These are phyloP conservation scores for Polietes domitor DNA, from an alignment of 2,888 invertebrate genomes.

Conservation along the genomic window DNA sequence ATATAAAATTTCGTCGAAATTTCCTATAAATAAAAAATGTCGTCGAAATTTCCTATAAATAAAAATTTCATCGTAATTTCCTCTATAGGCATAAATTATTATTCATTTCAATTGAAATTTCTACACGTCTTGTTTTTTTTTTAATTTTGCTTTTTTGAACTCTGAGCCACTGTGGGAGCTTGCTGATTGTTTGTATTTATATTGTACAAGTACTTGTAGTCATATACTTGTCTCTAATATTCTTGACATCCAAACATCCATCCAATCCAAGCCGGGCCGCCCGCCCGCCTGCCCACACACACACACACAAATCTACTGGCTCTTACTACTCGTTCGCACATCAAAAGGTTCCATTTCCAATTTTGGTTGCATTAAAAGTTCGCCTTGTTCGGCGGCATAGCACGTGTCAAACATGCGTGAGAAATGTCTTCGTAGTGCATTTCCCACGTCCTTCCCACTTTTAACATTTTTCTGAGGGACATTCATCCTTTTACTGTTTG, in stretches of 20 bases:
- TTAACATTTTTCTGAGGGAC: neutral
- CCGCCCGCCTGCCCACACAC: conserved; percentile 1
- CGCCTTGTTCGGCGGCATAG: conserved; percentile 71
- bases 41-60: no score
- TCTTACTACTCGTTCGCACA: conserved; percentile 47
- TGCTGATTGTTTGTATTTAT: no score
- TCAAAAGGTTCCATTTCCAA: conserved; percentile 65
- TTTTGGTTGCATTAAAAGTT: conserved; percentile 70
- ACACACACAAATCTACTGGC: neutral
- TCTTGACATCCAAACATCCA: neutral
- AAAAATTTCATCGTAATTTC: no score
- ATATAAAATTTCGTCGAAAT: no score
- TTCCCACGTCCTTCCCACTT: conserved; percentile 72
- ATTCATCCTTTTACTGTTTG: conserved; percentile 20
- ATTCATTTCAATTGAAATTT: no score
- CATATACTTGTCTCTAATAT: conserved; percentile 15
- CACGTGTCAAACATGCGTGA: conserved; percentile 81
- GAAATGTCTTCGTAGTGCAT: conserved; percentile 78
- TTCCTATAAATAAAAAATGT: no score
- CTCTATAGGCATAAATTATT: no score
- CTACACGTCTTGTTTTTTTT: no score
- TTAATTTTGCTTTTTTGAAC: no score
- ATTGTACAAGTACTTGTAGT: conserved; percentile 53
- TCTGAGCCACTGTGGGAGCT: neutral
- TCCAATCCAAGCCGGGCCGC: neutral